Evolutionary conservation across 2,888 invertebrate species (phyloP), one percentile per base, ranked within the genome.

Genomic region (Neoascia interrupta): DNA sequence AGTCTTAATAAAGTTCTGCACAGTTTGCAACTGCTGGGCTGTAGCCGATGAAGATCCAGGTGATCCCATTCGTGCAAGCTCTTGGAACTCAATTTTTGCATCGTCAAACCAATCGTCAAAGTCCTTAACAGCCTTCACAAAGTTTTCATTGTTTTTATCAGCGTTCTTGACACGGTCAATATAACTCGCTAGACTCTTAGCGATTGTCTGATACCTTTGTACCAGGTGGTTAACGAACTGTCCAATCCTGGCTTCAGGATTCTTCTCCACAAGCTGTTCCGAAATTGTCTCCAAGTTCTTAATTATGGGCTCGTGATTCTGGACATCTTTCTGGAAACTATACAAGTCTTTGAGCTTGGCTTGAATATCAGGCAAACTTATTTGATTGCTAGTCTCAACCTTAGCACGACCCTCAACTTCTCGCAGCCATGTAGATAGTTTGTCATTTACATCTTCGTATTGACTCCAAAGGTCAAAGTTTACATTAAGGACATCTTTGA

Each of bases 191-290:
- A 95, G 89, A 83, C 94, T 94, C 85, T 95, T 96, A 0, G 90
- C 89, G 0, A 95, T 91, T 0, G 93, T 91, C 85, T 94, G 93
- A 86, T 95, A 95, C 82, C 97, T 91, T 8, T 92, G 92, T 2
- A 92, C 91, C 63, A 97, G 90, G 85, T 96, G 96, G 58, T 92
- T 92, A 0, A 95, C 93, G 85, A 94, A 94, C 85, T 96, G 96
- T 1, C 92, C 91, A 10, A 95, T 94, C 39, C 96, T 91, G 0
- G 95, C 94, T 85, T 97, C 97, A 0, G 96, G 95, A 85, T 94
- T 94, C 84, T 93, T 92, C 69, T 92, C 91, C 23, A 93, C 90
- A 37, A 97, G 92, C 81, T 93, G 91, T 56, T 94, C 92, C 1
- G 95, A 94, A 2, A 95, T 90, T 21, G 90, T 90, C 10, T 91